Conservation (phyloP, 2,888 invertebrate species). For the Drosophila colorata region DNA sequence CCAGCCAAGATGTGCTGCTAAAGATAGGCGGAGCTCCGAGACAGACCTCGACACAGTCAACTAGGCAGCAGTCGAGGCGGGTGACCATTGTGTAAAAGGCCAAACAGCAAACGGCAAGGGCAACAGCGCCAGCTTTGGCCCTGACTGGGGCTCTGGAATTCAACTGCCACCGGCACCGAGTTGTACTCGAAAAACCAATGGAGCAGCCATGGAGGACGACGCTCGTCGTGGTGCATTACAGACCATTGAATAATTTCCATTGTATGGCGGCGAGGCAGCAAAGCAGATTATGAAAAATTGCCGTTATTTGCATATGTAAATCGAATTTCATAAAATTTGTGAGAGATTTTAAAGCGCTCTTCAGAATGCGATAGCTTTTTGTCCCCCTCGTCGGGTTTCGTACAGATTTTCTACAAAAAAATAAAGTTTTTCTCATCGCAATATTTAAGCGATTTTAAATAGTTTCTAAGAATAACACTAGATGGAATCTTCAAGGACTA, state of each 20-base stretch:
- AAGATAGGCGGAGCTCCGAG: conserved; percentile 22
- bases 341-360: conserved; percentile 67
- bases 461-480: neutral
- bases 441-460: conserved; percentile 26
- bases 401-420: conserved; percentile 18
- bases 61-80: conserved; percentile 70
- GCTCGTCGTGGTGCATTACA: conserved; percentile 72
- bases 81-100: conserved; percentile 67
- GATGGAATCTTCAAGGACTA: neutral
- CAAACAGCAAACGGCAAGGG: conserved; percentile 52
- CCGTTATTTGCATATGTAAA: conserved; percentile 85
- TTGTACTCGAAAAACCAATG: conserved; percentile 70
- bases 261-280: conserved; percentile 61
- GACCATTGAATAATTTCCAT: conserved; percentile 84
- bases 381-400: conserved; percentile 13
- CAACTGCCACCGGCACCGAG: conserved; percentile 36
- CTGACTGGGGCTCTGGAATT: conserved; percentile 3
- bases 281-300: conserved; percentile 84
- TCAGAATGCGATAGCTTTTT: conserved; percentile 56
- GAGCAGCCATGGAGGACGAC: conserved; percentile 54
- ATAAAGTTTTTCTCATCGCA: conserved; percentile 1
- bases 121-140: conserved; percentile 16
- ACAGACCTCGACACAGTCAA: conserved; percentile 59
- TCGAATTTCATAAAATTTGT: conserved; percentile 84
- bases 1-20: conserved; percentile 39